Evolutionary conservation across 2,888 invertebrate genomes (phyloP), one percentile per base, ranked within the genome.

Genomic region (Abrostola tripartita): DNA sequence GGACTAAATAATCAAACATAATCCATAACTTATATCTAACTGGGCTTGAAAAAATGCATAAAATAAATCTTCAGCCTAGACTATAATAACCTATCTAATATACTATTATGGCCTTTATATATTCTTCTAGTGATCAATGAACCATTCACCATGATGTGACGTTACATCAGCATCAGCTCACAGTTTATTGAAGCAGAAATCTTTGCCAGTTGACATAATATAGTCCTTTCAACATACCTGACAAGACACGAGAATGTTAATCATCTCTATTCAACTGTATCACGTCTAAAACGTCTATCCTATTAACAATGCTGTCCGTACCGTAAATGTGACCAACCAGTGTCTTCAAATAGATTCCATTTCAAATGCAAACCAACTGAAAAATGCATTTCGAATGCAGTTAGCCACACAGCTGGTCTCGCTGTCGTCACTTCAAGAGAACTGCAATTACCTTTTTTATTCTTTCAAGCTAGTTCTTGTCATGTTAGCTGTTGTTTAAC

Each of bases 391-490:
- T 47, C 14, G 14, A 47, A 47, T 24, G 44, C 24, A 47, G 12
- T 47, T 47, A 47, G 44, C 6, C 14, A 5, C 24, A 24, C 44
- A 47, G 44, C 44, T 47, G 44, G 44, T 47, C 44, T 6, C 44
- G 9, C 9, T 24, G 24, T 24, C 14, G 24, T 0, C 14, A 12
- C 44, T 47, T 14, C 14, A 47, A 47, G 4, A 14, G 14, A 24
- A 47, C 14, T 47, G 14, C 7, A 47, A 47, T 47, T 47, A 47
- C 14, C 24, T 24, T 47, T 47, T 47, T 47, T 47, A 47, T 47
- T 9, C 44, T 8, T 47, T 14, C 5, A 8, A 47, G 24, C 44
- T 14, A 47, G 14, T 47, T 47, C 24, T 24, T 47, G 42, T 24
- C 24, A 24, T 24, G 24, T 24, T 24, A 24, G 24, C 24, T 24